Evolutionary conservation across 2,888 invertebrate genomes (phyloP), one percentile per base, ranked within the genome.

Genomic region (Brassicogethes aeneus): DNA sequence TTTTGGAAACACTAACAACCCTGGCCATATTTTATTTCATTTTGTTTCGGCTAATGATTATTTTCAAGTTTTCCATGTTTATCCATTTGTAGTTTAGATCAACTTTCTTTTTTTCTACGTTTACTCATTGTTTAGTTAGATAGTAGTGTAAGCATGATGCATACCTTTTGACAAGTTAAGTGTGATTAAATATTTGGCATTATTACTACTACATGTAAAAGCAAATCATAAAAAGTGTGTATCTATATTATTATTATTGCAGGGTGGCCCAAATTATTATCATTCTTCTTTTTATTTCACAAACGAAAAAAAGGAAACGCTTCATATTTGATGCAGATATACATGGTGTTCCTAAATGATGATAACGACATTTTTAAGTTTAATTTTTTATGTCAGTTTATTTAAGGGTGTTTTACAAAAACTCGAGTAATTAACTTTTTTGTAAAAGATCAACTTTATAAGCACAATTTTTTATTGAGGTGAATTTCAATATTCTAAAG

Each of bases 181-280:
- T 32, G 32, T 32, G 32, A 37, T 45, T 46, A 51, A 46, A 52
- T 54, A 53, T 55, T 52, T 52, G 50, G 53, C 52, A 55, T 55
- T 54, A 52, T 54, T 55, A 49, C 47, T 37, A 55, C 50, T 53
- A 46, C 52, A 46, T 48, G 46, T 50, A 49, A 49, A 40, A 51
- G 47, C 39, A 45, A 42, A 43, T 48, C 44, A 48, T 44, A 40
- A 42, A 37, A 40, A 37, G 34, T 34, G 37, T 42, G 33, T 23
- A 23, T 23, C 10, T 23, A 7, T 23, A 23, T 7, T 23, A 17
- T 41, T 36, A 43, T 34, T 40, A 40, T n/a, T n/a, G n/a, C n/a
- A n/a, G n/a, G n/a, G n/a, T n/a, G n/a, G n/a, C n/a, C n/a, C n/a
- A n/a, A n/a, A n/a, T n/a, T n/a, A n/a, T n/a, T n/a, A n/a, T n/a